Evolutionary conservation across 2,113 vertebrate genomes (phyloP), one percentile per base, ranked within the genome.

Genomic region (Cygnus atratus): DNA sequence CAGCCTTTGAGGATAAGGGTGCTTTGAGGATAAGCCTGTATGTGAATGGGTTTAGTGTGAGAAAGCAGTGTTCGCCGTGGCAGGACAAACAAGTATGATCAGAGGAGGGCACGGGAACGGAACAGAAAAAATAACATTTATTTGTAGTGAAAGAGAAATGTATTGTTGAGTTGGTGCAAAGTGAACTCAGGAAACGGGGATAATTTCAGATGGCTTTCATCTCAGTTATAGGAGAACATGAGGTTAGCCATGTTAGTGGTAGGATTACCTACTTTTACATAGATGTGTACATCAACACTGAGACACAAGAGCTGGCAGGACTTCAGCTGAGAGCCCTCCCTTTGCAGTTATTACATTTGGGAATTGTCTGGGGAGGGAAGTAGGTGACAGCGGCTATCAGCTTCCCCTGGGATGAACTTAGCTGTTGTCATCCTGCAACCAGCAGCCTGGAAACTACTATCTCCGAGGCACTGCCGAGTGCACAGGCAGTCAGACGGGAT

Each of bases 321-420:
- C 70, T 37, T 21, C 62, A 70, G 84, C 71, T n/a, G 74, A 78
- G 67, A 19, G n/a, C 75, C 75, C 39, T 89, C 50, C 67, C 74
- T 79, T 54, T 31, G 39, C 48, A 41, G 25, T 11, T 44, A 68
- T 82, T 91, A 44, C 37, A 28, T 75, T 90, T 5, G 5, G 73
- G 66, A 63, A 50, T 0, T 0, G 54, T 83, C 77, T 79, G 29
- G 10, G 41, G 50, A 72, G 39, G 67, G 82, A 93, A 93, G 88
- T 88, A 93, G 92, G 88, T 68, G 89, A 93, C 68, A 50, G 57
- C 9, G 50, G 77, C 76, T 67, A 71, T n/a, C 44, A 4, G 84
- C 91, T 93, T 95, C 66, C 72, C 92, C 93, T 95, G 68, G 76
- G 72, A 87, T 92, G 90, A 91, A 78, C 94, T 79, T 89, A 48